Evolutionary conservation across 1,140 invertebrate species (phyloP), one percentile per base, ranked within the genome.

Genomic region (Pogonomyrmex californicus): DNA sequence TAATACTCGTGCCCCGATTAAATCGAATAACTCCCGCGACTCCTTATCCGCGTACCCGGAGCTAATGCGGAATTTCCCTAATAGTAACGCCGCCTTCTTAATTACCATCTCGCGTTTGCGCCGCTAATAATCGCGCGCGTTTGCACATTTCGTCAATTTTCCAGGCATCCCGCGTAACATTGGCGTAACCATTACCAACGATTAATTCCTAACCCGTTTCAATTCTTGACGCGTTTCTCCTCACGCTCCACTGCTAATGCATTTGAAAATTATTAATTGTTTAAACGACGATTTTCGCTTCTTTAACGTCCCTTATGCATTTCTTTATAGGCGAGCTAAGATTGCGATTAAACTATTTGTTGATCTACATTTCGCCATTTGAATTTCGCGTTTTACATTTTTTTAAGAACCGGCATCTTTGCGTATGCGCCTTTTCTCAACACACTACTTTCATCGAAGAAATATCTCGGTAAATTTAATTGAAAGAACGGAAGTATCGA

Each of bases 51-150:
- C 23, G 49, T 73, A 71, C 82, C 10, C 41, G 30, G 30, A 41
- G 65, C 71, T 87, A 88, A 86, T 73, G 58, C 65, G 66, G 44
- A 44, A 73, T 73, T 86, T 68, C 38, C 68, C 47, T 73, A 56
- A 79, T 56, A 71, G 54, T 63, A 58, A 62, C 82, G 68, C 44
- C 66, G 85, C 44, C 81, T 86, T 86, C 82, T 88, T 89, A 88
- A 89, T 89, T 86, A 81, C 68, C 38, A 49, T 66, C 36, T 23
- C 70, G 12, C 62, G 33, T 36, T n/a, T 71, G 60, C 75, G 23
- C 51, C 62, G 77, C 58, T 87, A 87, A 82, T 87, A 87, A 88
- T 81, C n/a, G n/a, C 17, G 54, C 33, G 56, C 33, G 76, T 51
- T 41, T 49, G 51, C 41, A n/a, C 63, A 79, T 73, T 63, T 65